Base-by-base conservation (phyloP, 1,140 invertebrate genomes). In the Bombus picipes region DNA sequence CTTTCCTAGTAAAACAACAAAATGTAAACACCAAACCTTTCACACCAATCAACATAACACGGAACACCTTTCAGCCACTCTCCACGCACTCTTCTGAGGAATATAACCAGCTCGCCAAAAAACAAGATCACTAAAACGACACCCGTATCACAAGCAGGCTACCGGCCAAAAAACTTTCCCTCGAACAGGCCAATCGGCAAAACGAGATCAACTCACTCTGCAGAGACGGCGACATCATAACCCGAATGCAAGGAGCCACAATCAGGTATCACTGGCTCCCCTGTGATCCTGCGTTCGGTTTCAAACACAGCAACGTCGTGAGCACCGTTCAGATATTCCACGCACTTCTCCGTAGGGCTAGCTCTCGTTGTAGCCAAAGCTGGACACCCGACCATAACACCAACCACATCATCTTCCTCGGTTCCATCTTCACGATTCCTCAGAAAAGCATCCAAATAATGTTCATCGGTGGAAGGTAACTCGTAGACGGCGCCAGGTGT, bases 281-380 rank as follows among this genome's bases (percentile, higher is more conserved):
- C 74, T 43, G 59, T 72, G 62, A 87, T 57, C 10, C 72, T 76
- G 15, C 87, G 89, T 22, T 87, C 83, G 75, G 83, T 66, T 39
- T 88, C 87, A 86, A 90, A 88, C 37, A 85, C 88, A 8, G 86
- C 84, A 22, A 88, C 91, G 66, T 91, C 92, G 66, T 93, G 92
- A 25, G 92, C 87, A 76, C 92, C 89, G 32, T 93, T 94, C 28
- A 95, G 81, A 77, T 93, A 95, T 72, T 95, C 94, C 39, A 95
- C 93, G 90, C 95, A 95, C 91, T 95, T 95, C 87, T 95, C 95
- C 72, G 95, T 95, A 5, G 95, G 94, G 83, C 94, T 95, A 10
- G 95, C 90, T 43, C 94, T 89, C 0, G 92, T 89, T 1, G 92
- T 77, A 25, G 93, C 92, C 13, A 95, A 39, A 6, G 89, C 87